These are phyloP conservation scores for Polymixis flavicincta DNA, from an alignment of 2,888 invertebrate species.

Conservation along the genomic window DNA sequence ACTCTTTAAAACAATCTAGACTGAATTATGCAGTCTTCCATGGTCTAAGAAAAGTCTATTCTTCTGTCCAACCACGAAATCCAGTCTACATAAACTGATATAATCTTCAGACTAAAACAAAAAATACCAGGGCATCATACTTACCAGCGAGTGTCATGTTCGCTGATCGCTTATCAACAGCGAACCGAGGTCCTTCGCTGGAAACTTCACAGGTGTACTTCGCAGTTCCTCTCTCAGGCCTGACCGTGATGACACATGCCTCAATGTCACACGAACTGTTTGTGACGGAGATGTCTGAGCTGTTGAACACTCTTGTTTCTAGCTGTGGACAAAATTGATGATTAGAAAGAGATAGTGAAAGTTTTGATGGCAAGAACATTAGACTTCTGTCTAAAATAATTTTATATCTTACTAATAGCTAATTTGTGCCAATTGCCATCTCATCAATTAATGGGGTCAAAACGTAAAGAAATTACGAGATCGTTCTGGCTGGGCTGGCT, in stretches of 20 bases:
- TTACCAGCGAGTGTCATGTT: slow-evolving; percentile 87
- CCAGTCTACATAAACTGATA: neutral
- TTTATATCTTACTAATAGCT: no score
- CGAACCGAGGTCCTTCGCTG: slow-evolving; percentile 86
- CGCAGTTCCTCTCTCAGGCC: slow-evolving; percentile 82
- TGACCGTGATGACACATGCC: slow-evolving; percentile 79
- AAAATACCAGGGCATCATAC: slow-evolving; percentile 42
- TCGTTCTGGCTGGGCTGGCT: neutral
- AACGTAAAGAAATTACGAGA: neutral
- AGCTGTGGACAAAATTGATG: slow-evolving; percentile 74
- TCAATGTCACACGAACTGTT: slow-evolving; percentile 83
- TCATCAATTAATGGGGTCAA: no score
- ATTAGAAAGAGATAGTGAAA: neutral
- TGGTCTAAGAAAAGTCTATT: neutral
- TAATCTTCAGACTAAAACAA: neutral
- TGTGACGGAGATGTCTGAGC: slow-evolving; percentile 79
- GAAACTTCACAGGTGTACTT: slow-evolving; percentile 88
- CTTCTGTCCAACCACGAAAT: neutral
- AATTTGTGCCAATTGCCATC: no score
- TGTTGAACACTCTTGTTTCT: slow-evolving; percentile 85
- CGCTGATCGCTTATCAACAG: slow-evolving; percentile 81
- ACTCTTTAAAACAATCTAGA: neutral
- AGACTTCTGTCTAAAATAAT: neutral
- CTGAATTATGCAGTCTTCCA: neutral
- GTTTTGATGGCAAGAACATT: neutral